Conservation (phyloP, 2,888 invertebrate genomes). For the Dryadula phaetusa region DNA sequence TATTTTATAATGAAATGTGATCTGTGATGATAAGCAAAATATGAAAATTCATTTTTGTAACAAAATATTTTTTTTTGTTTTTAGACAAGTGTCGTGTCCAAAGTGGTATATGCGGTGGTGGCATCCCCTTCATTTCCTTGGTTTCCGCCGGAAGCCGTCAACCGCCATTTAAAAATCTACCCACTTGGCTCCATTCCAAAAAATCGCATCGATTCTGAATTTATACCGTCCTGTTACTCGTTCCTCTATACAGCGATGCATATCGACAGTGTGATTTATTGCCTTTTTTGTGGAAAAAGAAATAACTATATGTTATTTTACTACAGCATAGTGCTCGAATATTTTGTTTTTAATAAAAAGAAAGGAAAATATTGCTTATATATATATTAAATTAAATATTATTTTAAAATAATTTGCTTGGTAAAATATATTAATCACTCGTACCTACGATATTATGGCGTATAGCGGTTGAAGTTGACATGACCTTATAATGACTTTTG, state of each 20-base stretch:
- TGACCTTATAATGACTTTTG: too few species aligned
- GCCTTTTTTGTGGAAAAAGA: constrained; percentile 12
- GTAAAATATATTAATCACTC: too few species aligned
- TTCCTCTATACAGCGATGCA: constrained; percentile 27
- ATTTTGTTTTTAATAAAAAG: background rate
- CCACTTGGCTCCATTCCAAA: constrained; percentile 46
- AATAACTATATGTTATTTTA: constrained; percentile 2
- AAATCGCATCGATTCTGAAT: constrained; percentile 42
- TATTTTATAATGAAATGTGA: too few species aligned
- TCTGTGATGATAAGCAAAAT: too few species aligned
- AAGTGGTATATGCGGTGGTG: constrained; percentile 35
- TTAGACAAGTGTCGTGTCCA: constrained; percentile 27
- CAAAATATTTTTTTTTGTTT: background rate
- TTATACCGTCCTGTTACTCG: constrained; percentile 30
- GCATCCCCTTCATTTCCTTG: constrained; percentile 48
- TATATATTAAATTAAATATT: too few species aligned
- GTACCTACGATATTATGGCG: too few species aligned
- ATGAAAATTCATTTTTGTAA: background rate
- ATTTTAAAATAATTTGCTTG: too few species aligned
- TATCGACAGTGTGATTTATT: constrained; percentile 28
- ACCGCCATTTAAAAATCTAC: constrained; percentile 46
- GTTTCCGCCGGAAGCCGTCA: constrained; percentile 47
- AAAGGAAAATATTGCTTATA: background rate
- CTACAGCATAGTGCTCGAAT: background rate
- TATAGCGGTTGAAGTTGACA: too few species aligned